A percentile compares a stretch with the other conserved stretches of the same genome.
Conservation (phyloP, 1,140 invertebrate species). For the Samia ricini region DNA sequence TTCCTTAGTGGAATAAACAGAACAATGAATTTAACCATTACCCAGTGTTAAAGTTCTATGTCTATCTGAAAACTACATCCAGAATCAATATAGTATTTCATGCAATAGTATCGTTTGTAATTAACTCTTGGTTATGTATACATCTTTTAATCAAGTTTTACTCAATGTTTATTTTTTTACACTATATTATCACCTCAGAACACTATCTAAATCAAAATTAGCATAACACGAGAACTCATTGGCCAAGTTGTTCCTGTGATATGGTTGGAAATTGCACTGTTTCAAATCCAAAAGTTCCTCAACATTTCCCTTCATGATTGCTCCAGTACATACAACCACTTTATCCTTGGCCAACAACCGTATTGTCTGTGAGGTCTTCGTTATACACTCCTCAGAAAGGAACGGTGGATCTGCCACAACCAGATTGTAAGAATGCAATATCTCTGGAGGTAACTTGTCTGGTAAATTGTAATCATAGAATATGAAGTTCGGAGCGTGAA, state of each 20-base stretch:
- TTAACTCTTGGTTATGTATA: background rate
- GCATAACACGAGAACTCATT: conserved; percentile 95
- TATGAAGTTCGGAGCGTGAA: conserved; percentile 89
- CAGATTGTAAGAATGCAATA: conserved; percentile 85
- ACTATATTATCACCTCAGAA: conserved; percentile 44
- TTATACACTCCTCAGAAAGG: conserved; percentile 94
- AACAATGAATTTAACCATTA: too few species aligned
- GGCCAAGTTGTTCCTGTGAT: conserved; percentile 92
- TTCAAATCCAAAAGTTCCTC: conserved; percentile 81
- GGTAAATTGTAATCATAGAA: conserved; percentile 95
- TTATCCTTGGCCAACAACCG: conserved; percentile 87
- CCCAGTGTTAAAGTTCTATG: too few species aligned
- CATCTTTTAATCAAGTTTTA: background rate
- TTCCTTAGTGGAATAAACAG: too few species aligned
- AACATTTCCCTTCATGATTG: conserved; percentile 86
- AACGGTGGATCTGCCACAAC: conserved; percentile 97
- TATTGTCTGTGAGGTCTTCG: conserved; percentile 89
- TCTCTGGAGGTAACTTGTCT: conserved; percentile 81
- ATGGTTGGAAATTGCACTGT: conserved; percentile 85
- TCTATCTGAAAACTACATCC: too few species aligned
- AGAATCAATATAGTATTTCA: too few species aligned
- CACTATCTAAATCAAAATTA: conserved; percentile 87
- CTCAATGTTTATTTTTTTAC: background rate
- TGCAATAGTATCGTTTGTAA: too few species aligned
- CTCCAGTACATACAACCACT: conserved; percentile 93